Evolutionary conservation across 2,797 vertebrate genomes (phyloP).

Genomic region (Falco berigora): DNA sequence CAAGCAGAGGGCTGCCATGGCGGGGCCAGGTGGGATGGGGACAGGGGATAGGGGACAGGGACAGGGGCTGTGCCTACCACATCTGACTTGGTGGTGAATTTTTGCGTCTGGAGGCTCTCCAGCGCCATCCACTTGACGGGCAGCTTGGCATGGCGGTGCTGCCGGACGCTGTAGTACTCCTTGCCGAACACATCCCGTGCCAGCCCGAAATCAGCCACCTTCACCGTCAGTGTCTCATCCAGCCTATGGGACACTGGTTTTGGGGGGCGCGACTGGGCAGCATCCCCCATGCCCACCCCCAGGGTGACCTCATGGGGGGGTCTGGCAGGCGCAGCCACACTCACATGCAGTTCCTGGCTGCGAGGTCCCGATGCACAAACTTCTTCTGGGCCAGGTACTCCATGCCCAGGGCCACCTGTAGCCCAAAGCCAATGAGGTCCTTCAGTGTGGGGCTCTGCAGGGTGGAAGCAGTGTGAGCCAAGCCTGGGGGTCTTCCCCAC

Average conservation of each 20-base stretch:
- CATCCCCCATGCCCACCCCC: not conserved
- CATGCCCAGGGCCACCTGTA: slow-evolving; percentile 95
- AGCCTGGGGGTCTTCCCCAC: fast-evolving
- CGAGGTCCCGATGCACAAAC: slow-evolving; percentile 96
- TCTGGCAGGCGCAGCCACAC: not conserved
- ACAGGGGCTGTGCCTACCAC: slow-evolving; percentile 75
- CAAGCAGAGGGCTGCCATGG: not conserved
- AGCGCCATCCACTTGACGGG: slow-evolving; percentile 99
- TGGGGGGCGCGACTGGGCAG: not conserved
- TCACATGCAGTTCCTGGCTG: slow-evolving; percentile 98
- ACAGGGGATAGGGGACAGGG: fast-evolving
- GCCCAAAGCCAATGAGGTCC: slow-evolving; percentile 92
- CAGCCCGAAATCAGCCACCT: slow-evolving; percentile 97
- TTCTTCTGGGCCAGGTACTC: slow-evolving; percentile 95
- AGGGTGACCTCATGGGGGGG: not conserved
- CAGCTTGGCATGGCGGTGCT: slow-evolving; percentile 85
- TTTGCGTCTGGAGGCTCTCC: slow-evolving; percentile 95
- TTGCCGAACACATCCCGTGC: slow-evolving; percentile 92
- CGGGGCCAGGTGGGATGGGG: fast-evolving
- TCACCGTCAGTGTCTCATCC: slow-evolving; percentile 90
- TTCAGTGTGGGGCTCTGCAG: slow-evolving; percentile 91
- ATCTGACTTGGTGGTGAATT: slow-evolving; percentile 95
- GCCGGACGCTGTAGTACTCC: slow-evolving; percentile 92
- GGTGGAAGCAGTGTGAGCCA: not conserved
- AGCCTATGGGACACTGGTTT: slow-evolving; percentile 74